These are phyloP conservation scores for Nymphalis c-album DNA, from an alignment of 2,888 invertebrate genomes.

Conservation along the genomic window DNA sequence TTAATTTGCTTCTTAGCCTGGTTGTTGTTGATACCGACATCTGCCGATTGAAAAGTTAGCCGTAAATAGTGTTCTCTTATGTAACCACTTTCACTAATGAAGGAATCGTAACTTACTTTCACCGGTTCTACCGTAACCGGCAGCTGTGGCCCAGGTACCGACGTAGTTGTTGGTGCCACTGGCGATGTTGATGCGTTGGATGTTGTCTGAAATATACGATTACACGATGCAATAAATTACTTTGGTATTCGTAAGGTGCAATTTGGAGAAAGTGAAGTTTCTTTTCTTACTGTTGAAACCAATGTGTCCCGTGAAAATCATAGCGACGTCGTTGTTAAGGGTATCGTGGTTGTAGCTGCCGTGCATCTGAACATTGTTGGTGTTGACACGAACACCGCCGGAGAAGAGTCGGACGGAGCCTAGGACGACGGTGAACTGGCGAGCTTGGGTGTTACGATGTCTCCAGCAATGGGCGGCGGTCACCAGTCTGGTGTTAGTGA, in stretches of 20 bases:
- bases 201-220: conserved; percentile 40
- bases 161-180: conserved; percentile 41
- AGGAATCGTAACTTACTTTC: too few relatives aligned
- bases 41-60: too few relatives aligned
- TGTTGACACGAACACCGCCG: conserved; percentile 47
- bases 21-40: too few relatives aligned
- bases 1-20: too few relatives aligned
- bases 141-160: conserved; percentile 32
- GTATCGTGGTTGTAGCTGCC: conserved; percentile 40
- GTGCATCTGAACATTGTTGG: conserved; percentile 45
- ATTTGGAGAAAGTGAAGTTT: too few relatives aligned
- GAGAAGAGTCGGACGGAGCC: conserved; percentile 48
- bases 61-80: too few relatives aligned
- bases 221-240: too few relatives aligned
- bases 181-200: conserved; percentile 51
- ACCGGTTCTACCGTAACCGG: too few relatives aligned
- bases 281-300: conserved; percentile 26
- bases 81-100: too few relatives aligned
- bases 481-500: conserved; percentile 46
- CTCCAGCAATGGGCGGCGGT: conserved; percentile 57
- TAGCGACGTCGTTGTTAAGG: conserved; percentile 49
- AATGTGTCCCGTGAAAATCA: conserved; percentile 42
- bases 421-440: conserved; percentile 52
- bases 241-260: too few relatives aligned
- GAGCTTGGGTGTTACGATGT: conserved; percentile 48